Conservation (phyloP, 2,113 vertebrate genomes). For the Cairina moschata region DNA sequence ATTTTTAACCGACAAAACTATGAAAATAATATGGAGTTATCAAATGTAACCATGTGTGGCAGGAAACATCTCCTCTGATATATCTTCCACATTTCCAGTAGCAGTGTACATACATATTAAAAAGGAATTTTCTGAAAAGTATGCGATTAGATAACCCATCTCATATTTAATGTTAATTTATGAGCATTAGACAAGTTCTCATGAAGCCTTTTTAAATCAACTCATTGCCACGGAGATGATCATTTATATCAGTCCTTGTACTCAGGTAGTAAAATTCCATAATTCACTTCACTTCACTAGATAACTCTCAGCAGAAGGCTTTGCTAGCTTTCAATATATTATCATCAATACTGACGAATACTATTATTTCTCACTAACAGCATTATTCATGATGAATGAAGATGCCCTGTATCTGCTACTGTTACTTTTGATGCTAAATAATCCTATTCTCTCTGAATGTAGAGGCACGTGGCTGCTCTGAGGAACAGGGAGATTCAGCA, state of each 20-base stretch:
- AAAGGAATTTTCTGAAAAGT: conserved; percentile 62
- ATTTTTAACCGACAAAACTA: not conserved
- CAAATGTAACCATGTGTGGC: not conserved
- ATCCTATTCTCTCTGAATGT: not conserved
- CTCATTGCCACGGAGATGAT: conserved; percentile 56
- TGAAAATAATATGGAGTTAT: not conserved
- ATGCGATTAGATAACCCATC: conserved; percentile 56
- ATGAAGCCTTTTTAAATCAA: conserved; percentile 62
- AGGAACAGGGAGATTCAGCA: not conserved
- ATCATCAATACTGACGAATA: conserved; percentile 59
- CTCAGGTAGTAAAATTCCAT: conserved; percentile 70
- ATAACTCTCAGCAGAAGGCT: conserved; percentile 62
- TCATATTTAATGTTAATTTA: conserved; percentile 74
- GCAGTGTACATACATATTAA: conserved; percentile 58
- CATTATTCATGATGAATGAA: conserved; percentile 51
- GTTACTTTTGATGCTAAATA: conserved; percentile 48
- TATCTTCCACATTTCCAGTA: conserved; percentile 23
- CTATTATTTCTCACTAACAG: conserved; percentile 57
- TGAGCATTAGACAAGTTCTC: conserved; percentile 70
- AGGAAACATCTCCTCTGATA: conserved; percentile 43
- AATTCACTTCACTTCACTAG: conserved; percentile 49
- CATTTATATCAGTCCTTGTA: conserved; percentile 56
- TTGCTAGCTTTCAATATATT: conserved; percentile 27
- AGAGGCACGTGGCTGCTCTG: not conserved
- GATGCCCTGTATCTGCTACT: not conserved